These are phyloP conservation scores for Spatulosminthurus flaviceps DNA, from an alignment of 2,888 invertebrate genomes.

Conservation along the genomic window DNA sequence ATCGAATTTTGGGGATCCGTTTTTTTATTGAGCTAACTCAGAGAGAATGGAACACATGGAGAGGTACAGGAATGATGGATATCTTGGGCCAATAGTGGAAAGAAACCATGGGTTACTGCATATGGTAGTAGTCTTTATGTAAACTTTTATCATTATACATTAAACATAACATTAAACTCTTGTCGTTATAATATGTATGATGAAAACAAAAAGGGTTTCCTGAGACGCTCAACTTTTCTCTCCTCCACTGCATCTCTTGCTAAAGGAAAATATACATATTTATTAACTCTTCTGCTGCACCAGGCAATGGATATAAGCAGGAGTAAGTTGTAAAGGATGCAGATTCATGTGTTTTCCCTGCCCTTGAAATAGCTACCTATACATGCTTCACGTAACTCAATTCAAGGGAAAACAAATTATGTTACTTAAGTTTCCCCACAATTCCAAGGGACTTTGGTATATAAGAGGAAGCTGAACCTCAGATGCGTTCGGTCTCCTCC, in stretches of 20 bases:
- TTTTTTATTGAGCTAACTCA: too few species aligned
- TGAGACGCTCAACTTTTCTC: too few species aligned
- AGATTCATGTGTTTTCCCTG: neutral
- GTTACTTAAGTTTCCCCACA: neutral
- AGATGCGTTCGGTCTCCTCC: too few species aligned
- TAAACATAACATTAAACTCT: constrained; percentile 28
- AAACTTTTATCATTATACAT: too few species aligned
- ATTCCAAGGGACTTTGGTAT: neutral
- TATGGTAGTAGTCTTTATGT: too few species aligned
- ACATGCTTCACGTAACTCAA: neutral
- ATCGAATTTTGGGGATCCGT: too few species aligned
- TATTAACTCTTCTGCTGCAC: too few species aligned
- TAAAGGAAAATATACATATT: too few species aligned
- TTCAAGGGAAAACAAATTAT: constrained; percentile 11
- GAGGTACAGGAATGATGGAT: constrained; percentile 24
- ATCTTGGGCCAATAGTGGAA: constrained; percentile 38
- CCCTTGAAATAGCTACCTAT: neutral
- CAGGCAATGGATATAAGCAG: too few species aligned
- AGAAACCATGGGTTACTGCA: constrained; percentile 25
- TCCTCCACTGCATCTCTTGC: too few species aligned
- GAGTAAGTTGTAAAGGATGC: neutral
- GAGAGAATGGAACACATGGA: too few species aligned
- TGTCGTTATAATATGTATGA: constrained; percentile 38
- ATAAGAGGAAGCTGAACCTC: too few species aligned
- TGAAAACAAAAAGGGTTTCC: neutral